phyloP scores from a whole-genome alignment of 2,888 invertebrate species.

The Prosapia bicincta region DNA sequence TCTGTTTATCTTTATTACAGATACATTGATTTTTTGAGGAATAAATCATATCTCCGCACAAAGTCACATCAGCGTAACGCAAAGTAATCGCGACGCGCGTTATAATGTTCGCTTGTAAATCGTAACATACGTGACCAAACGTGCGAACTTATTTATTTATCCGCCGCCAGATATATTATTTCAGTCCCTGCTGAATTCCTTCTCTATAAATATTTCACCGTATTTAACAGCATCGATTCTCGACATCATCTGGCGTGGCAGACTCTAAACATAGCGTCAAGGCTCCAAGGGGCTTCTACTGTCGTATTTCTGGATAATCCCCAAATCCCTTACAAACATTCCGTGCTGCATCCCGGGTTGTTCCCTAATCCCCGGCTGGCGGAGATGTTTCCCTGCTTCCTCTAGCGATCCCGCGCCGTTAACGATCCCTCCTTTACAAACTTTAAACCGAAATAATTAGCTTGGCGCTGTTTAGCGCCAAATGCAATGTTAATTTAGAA shows the following conservation, averaged over 20 bases:
- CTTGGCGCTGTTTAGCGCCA: not conserved
- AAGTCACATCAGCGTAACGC: too few relatives aligned
- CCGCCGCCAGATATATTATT: too few relatives aligned
- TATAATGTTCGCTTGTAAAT: too few relatives aligned
- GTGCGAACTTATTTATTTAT: too few relatives aligned
- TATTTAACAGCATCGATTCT: not conserved
- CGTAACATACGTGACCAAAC: too few relatives aligned
- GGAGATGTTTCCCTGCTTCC: not conserved
- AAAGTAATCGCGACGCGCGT: too few relatives aligned
- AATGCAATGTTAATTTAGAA: too few relatives aligned
- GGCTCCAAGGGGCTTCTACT: not conserved
- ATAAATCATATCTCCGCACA: too few relatives aligned
- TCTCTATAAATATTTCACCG: not conserved
- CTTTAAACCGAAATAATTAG: not conserved
- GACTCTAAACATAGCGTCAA: not conserved
- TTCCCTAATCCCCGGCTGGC: not conserved
- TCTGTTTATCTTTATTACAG: too few relatives aligned
- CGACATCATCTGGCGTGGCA: not conserved
- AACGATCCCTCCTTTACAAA: not conserved
- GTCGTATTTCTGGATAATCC: conserved; percentile 2
- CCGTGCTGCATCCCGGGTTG: not conserved
- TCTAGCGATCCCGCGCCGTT: not conserved
- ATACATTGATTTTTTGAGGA: too few relatives aligned
- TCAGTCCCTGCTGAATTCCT: too few relatives aligned
- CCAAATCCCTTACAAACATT: not conserved